Conservation (phyloP, 2,888 invertebrate genomes). For the Epirrita christyi region DNA sequence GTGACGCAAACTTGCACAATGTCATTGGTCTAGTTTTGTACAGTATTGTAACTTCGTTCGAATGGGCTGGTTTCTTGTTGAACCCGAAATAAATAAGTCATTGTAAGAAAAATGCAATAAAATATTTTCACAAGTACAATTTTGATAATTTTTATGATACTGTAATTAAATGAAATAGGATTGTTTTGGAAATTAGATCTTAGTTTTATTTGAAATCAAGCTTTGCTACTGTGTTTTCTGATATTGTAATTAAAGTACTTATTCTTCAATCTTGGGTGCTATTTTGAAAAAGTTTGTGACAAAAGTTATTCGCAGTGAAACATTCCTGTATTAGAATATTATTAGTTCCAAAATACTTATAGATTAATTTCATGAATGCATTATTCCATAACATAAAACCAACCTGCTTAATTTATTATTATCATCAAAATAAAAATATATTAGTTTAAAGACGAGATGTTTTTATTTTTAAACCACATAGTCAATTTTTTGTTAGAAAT, state of each 20-base stretch:
- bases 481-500: not conserved
- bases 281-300: conserved; percentile 21
- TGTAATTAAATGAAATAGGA: not conserved
- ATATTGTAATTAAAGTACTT: conserved; percentile 13
- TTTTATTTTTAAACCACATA: conserved; percentile 26
- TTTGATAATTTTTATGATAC: conserved; percentile 8
- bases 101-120: conserved; percentile 24
- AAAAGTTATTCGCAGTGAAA: conserved; percentile 33
- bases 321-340: conserved; percentile 57
- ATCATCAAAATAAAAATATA: conserved; percentile 77
- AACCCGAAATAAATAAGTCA: conserved; percentile 14
- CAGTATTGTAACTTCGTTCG: conserved; percentile 3
- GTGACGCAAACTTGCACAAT: not conserved
- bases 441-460: conserved; percentile 37
- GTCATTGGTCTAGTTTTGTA: conserved; percentile 16
- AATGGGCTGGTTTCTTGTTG: conserved; percentile 10
- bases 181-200: conserved; percentile 17
- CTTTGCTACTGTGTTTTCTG: conserved; percentile 5
- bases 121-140: conserved; percentile 26
- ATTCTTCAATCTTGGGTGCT: conserved; percentile 23
- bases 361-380: conserved; percentile 41
- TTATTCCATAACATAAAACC: conserved; percentile 61
- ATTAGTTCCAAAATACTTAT: conserved; percentile 33
- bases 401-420: conserved; percentile 78
- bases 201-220: conserved; percentile 7